Percentiles rank a stretch among this genome's conserved stretches.
Conservation (phyloP, 2,888 invertebrate species). For the Rutpela maculata region DNA sequence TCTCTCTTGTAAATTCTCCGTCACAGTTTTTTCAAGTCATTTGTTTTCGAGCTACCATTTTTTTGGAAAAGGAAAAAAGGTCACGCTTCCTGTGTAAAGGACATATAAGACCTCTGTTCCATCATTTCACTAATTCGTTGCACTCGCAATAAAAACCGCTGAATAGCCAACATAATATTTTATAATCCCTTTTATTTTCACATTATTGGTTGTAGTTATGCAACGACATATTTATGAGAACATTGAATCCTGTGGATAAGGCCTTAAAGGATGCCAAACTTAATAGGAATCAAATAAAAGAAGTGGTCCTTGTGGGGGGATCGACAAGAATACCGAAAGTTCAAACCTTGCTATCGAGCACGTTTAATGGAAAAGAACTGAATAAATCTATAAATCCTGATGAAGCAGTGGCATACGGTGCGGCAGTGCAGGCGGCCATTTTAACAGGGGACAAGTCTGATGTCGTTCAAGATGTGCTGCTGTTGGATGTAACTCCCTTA, state of each 20-base stretch:
- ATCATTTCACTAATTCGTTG: too few species aligned
- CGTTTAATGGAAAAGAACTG: constrained; percentile 77
- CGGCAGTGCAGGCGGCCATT: constrained; percentile 81
- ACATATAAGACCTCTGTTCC: too few species aligned
- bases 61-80: too few species aligned
- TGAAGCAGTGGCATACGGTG: constrained; percentile 83
- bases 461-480: constrained; percentile 78
- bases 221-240: constrained; percentile 79
- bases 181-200: neutral
- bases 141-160: too few species aligned
- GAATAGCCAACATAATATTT: too few species aligned
- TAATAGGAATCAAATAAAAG: constrained; percentile 76
- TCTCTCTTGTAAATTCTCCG: too few species aligned
- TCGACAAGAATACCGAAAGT: constrained; percentile 83
- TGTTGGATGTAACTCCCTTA: constrained; percentile 81
- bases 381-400: constrained; percentile 85
- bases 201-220: constrained; percentile 72
- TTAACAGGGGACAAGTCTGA: constrained; percentile 77
- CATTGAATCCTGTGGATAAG: constrained; percentile 81
- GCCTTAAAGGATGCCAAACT: constrained; percentile 80
- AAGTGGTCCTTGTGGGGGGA: constrained; percentile 80
- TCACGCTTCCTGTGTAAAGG: too few species aligned
- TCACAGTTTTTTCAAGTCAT: too few species aligned
- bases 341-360: constrained; percentile 77
- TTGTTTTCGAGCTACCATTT: too few species aligned